Evolutionary conservation across 1,140 invertebrate species (phyloP).

Genomic region (Drusus annulatus): DNA sequence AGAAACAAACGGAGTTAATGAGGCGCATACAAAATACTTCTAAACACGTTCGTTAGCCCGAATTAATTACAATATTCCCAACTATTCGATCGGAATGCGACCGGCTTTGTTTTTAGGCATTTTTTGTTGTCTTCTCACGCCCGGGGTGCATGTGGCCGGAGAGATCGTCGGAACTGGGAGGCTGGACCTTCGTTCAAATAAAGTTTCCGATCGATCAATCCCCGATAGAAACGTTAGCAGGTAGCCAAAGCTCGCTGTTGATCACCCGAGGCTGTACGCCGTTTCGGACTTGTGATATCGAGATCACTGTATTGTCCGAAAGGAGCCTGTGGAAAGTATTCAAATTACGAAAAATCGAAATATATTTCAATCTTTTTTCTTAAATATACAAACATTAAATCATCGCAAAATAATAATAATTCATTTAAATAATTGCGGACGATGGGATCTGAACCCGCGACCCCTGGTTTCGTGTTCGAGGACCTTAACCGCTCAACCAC

Average conservation of each 20-base stretch:
- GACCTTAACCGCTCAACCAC: no score
- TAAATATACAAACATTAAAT: no score
- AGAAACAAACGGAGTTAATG: conserved; percentile 14
- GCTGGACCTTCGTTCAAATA: conserved; percentile 41
- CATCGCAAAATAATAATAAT: no score
- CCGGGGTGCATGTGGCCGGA: neutral
- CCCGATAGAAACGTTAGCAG: conserved; percentile 43
- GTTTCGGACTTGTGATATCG: no score
- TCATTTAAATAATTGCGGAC: no score
- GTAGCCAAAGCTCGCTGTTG: conserved; percentile 38
- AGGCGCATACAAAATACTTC: conserved; percentile 24
- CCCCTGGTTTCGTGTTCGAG: no score
- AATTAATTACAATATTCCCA: conserved; percentile 37
- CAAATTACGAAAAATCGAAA: no score
- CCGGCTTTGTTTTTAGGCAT: conserved; percentile 18
- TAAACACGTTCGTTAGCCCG: conserved; percentile 39
- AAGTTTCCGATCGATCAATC: conserved; percentile 52
- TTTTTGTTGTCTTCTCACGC: conserved; percentile 38
- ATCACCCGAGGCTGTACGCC: conserved; percentile 11
- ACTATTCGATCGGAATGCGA: conserved; percentile 36
- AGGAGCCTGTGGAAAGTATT: no score
- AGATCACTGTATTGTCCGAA: no score
- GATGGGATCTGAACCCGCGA: no score
- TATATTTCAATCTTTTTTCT: no score
- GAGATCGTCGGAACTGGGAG: neutral